Conservation (phyloP, 2,888 invertebrate genomes). For the Volucella inanis region DNA sequence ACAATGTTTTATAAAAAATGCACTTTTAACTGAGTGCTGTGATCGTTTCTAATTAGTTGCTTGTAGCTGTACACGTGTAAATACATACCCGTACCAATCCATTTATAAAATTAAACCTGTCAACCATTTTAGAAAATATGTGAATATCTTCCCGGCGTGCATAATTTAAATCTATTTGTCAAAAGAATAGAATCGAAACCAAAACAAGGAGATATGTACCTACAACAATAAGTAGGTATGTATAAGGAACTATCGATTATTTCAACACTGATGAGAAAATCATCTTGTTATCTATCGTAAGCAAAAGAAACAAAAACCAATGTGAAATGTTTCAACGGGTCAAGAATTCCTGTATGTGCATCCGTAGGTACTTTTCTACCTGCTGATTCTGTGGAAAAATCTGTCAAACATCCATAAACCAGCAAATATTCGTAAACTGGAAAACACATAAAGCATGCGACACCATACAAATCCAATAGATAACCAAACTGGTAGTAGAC, state of each 20-base stretch:
- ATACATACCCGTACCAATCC: too few relatives aligned
- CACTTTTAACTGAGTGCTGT: too few relatives aligned
- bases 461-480: constrained; percentile 42
- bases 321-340: constrained; percentile 11
- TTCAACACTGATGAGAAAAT: constrained; percentile 6
- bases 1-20: too few relatives aligned
- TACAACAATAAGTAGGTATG: constrained; percentile 7
- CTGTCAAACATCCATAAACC: constrained; percentile 43
- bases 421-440: constrained; percentile 31
- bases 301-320: background rate
- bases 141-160: background rate
- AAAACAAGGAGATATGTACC: background rate
- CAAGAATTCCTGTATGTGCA: background rate
- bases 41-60: too few relatives aligned
- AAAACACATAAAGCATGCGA: constrained; percentile 43
- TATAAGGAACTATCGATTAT: constrained; percentile 26
- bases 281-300: constrained; percentile 30
- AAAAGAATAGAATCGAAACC: background rate
- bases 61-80: too few relatives aligned
- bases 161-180: constrained; percentile 16
- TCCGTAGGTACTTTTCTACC: constrained; percentile 1
- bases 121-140: constrained; percentile 4
- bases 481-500: constrained; percentile 31
- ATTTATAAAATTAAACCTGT: too few relatives aligned
- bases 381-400: constrained; percentile 30